Base-by-base conservation (phyloP, 2,888 invertebrate species). In the Cotesia congregata region DNA sequence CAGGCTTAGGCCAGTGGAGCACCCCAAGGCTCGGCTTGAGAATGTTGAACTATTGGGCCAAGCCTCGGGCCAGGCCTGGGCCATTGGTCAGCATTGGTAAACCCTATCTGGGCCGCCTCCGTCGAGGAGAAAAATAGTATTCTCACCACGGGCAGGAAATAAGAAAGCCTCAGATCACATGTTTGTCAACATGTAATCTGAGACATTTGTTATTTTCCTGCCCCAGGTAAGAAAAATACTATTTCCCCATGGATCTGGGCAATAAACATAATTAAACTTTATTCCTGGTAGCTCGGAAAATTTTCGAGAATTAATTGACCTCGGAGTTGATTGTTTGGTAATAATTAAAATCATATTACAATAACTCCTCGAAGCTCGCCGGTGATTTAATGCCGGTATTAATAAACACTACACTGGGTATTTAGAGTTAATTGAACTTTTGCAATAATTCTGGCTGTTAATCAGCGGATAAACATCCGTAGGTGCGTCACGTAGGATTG, bases 391-490 rank as follows among this genome's bases (percentile, higher is more conserved):
- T 12, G 50, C 50, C 50, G 12, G 12, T 50, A 50, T 50, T 50
- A 50, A 50, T 50, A 50, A 50, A 50, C 50, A 50, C 50, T 50
- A 50, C 50, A 50, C 50, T 7, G 9, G 50, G 12, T 20, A 64
- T 20, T 64, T 64, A 64, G 30, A 64, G 64, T 20, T 64, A 64
- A 64, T 64, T 64, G 64, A 64, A 64, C 64, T 64, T 64, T 64
- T 20, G 64, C 64, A 15, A 64, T 64, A 64, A 64, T 64, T 64
- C 17, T 9, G 30, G 7, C 9, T 12, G 64, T 64, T 64, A 64
- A 64, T 64, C 30, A 20, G 6, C 64, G 30, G 30, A 64, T 17
- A 64, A 20, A 64, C 20, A 64, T 50, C 50, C 50, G 50, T 12
- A 12, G 50, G 50, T 50, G 12, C 50, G 50, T 50, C 9, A 50